A percentile compares a stretch with the other conserved stretches of the same genome.
phyloP scores from a whole-genome alignment of 1,140 invertebrate species.

The Stenopsyche tienmushanensis region DNA sequence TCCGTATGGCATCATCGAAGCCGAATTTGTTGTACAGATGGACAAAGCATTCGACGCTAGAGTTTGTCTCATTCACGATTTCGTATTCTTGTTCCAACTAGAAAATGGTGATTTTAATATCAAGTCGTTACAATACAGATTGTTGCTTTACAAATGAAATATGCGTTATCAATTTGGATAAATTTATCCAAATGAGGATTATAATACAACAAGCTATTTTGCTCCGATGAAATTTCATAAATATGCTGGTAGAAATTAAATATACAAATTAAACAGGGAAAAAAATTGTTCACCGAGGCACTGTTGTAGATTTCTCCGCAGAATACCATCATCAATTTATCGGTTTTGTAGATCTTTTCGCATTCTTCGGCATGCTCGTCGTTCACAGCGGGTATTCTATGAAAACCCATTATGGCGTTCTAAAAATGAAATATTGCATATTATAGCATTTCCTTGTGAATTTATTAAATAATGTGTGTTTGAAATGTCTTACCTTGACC shows the following conservation, averaged over 20 bases:
- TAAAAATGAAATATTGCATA: too few relatives aligned
- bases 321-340: constrained; percentile 67
- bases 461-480: not conserved
- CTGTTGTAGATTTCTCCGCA: constrained; percentile 88
- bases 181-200: too few relatives aligned
- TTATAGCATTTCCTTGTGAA: too few relatives aligned
- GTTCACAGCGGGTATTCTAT: constrained; percentile 78
- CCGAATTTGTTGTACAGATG: constrained; percentile 69
- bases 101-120: constrained; percentile 9
- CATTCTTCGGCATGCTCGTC: constrained; percentile 82
- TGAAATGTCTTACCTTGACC: constrained; percentile 34
- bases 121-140: not conserved
- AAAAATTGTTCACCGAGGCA: constrained; percentile 57
- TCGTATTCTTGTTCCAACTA: constrained; percentile 48
- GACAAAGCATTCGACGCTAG: constrained; percentile 75
- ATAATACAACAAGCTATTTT: too few relatives aligned
- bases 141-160: too few relatives aligned
- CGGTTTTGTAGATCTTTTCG: constrained; percentile 67
- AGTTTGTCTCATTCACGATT: constrained; percentile 66
- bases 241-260: too few relatives aligned
- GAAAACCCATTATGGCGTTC: constrained; percentile 70
- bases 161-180: too few relatives aligned
- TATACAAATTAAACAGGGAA: too few relatives aligned
- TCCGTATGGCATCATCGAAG: constrained; percentile 59
- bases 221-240: too few relatives aligned